These are phyloP conservation scores for Dolichotis patagonum DNA, from an alignment of 2,113 vertebrate species.

Conservation along the genomic window DNA sequence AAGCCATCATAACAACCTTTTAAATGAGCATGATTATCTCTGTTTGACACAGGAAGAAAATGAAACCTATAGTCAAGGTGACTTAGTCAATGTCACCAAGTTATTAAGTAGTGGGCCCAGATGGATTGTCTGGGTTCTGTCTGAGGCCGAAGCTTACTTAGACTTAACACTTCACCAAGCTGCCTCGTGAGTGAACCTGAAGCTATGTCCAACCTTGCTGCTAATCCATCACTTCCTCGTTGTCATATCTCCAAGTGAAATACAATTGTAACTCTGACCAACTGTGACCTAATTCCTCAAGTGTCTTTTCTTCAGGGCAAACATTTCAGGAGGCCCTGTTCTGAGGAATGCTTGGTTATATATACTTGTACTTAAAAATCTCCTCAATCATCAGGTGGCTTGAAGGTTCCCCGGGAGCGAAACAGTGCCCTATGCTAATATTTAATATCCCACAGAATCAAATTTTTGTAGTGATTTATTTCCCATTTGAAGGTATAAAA, in stretches of 20 bases:
- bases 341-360: slow-evolving; percentile 4
- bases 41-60: slow-evolving; percentile 50
- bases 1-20: slow-evolving; percentile 61
- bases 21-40: slow-evolving; percentile 56
- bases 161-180: background rate
- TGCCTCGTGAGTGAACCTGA: background rate
- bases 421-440: background rate
- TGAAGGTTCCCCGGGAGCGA: background rate
- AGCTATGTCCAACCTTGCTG: background rate
- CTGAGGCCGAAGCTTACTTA: background rate
- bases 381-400: background rate
- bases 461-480: background rate
- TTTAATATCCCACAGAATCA: background rate
- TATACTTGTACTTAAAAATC: slow-evolving; percentile 13
- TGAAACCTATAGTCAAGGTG: background rate
- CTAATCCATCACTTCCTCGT: background rate
- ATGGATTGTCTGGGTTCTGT: background rate
- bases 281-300: slow-evolving; percentile 49
- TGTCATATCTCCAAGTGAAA: slow-evolving; percentile 48
- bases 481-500: slow-evolving; percentile 36
- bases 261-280: slow-evolving; percentile 19
- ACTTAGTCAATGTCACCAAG: background rate
- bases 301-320: slow-evolving; percentile 59
- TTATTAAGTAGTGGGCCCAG: background rate
- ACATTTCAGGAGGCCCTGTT: slow-evolving; percentile 48